Conservation (phyloP, 1,140 invertebrate genomes). For the Monomorium pharaonis region DNA sequence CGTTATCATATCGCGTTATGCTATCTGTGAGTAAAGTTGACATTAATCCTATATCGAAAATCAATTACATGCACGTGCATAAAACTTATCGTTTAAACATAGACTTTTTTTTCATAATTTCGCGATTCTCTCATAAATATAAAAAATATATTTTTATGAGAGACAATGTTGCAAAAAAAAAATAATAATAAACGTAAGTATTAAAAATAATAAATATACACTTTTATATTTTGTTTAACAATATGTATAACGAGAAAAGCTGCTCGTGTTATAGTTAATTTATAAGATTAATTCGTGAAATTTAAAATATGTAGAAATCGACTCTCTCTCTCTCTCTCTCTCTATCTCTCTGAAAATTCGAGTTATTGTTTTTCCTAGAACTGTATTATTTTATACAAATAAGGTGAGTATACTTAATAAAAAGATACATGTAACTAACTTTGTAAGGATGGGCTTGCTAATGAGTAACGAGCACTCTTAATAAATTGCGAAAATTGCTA, state of each 20-base stretch:
- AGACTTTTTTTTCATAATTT: neutral
- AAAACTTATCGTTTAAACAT: neutral
- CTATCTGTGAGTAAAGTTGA: neutral
- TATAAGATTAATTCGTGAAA: neutral
- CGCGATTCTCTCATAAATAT: neutral
- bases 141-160: too few species aligned
- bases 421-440: neutral
- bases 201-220: too few species aligned
- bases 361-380: neutral
- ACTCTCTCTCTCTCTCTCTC: neutral
- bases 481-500: constrained; percentile 59
- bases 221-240: neutral
- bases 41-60: neutral
- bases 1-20: constrained; percentile 17
- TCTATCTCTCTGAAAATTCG: neutral
- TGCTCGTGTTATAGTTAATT: neutral
- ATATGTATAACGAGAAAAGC: neutral
- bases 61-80: neutral
- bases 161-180: too few species aligned
- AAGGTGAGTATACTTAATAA: neutral
- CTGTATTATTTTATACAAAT: neutral
- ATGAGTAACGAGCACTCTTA: constrained; percentile 22
- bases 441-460: constrained; percentile 21
- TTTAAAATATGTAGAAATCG: neutral
- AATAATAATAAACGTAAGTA: too few species aligned